phyloP scores from a whole-genome alignment of 2,797 vertebrate genomes.

The Typhlichthys eigenmanni region DNA sequence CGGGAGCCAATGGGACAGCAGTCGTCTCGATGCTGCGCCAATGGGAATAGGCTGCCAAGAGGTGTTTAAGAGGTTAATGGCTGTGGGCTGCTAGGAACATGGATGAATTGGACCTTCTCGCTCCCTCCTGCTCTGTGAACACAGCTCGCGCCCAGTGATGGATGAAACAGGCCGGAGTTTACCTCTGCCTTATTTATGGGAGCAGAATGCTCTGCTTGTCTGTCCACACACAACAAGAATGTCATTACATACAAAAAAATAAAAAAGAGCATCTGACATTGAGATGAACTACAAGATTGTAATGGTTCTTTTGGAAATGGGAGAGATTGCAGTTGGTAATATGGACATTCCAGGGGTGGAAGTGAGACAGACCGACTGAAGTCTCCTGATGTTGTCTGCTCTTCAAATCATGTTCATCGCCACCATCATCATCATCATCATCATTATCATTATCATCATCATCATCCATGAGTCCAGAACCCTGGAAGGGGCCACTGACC shows the following conservation, averaged over 20 bases:
- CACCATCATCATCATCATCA: constrained; percentile 4
- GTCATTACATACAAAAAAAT: constrained; percentile 41
- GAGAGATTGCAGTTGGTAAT: constrained; percentile 59
- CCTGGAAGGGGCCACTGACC: constrained; percentile 20
- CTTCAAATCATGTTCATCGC: constrained; percentile 56
- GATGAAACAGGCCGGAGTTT: constrained; percentile 70
- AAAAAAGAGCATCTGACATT: constrained; percentile 60
- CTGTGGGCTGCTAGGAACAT: constrained; percentile 68
- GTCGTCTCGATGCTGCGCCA: constrained; percentile 56
- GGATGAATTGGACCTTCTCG: constrained; percentile 50
- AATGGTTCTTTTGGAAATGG: constrained; percentile 56
- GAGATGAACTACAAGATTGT: constrained; percentile 63
- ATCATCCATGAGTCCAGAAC: constrained; percentile 2
- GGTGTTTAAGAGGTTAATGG: constrained; percentile 67
- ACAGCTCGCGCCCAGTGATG: constrained; percentile 66
- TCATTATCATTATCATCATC: not conserved
- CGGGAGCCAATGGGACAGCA: constrained; percentile 40
- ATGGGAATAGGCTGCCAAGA: constrained; percentile 66
- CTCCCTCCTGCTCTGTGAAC: constrained; percentile 63
- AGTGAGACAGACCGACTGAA: constrained; percentile 60
- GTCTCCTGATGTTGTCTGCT: constrained; percentile 55
- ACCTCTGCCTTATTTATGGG: constrained; percentile 71
- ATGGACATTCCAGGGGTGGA: constrained; percentile 70
- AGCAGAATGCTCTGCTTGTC: constrained; percentile 58
- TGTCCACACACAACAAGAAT: constrained; percentile 52